Evolutionary conservation across 2,113 vertebrate species (phyloP).

Genomic region (Ctenomys sociabilis): DNA sequence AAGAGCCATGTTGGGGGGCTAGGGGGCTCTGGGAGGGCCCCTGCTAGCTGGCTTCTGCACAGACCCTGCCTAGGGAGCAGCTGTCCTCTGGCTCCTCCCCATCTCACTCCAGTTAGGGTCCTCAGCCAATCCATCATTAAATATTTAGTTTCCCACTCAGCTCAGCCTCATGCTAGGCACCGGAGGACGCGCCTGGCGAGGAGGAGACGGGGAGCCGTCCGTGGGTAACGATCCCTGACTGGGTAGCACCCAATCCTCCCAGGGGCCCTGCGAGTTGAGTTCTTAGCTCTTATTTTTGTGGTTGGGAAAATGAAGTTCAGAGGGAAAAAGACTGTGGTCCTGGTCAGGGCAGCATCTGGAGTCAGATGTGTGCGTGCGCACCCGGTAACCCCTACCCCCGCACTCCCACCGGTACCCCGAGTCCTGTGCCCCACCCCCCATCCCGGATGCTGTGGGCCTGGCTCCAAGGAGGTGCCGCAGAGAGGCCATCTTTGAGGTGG

Average conservation of each 20-base stretch:
- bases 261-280: not conserved
- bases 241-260: not conserved
- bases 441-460: not conserved
- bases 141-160: conserved; percentile 65
- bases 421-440: not conserved
- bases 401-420: not conserved
- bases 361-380: not conserved
- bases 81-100: conserved; percentile 1
- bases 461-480: not conserved
- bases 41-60: not conserved
- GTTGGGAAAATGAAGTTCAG: conserved; percentile 10
- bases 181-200: not conserved
- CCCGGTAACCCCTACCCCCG: not conserved
- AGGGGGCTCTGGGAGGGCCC: not conserved
- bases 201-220: not conserved
- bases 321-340: not conserved
- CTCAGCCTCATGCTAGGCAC: conserved; percentile 34
- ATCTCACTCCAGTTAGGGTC: not conserved
- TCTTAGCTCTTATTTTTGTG: not conserved
- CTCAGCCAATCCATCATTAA: conserved; percentile 55
- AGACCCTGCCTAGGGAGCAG: not conserved
- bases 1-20: not conserved
- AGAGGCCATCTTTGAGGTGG: conserved; percentile 69
- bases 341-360: not conserved
- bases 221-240: conserved; percentile 1